A percentile compares a stretch with the other conserved stretches of the same genome.
phyloP scores from a whole-genome alignment of 2,113 vertebrate genomes.

The Aleadryas rufinucha region DNA sequence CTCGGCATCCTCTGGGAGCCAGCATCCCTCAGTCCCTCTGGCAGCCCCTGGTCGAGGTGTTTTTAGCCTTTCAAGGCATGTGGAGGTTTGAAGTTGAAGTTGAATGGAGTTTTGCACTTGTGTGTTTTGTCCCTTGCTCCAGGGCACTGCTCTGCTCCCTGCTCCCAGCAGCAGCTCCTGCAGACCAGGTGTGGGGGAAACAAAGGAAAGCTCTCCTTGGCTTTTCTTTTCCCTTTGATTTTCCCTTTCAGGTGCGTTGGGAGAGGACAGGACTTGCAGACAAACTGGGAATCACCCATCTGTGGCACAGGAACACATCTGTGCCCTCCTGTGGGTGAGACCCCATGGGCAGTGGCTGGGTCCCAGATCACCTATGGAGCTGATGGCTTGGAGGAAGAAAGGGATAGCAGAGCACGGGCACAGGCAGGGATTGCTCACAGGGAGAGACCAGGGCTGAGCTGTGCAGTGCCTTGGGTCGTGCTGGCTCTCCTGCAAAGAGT shows the following conservation, averaged over 20 bases:
- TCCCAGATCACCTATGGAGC: rapidly evolving
- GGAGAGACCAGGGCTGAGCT: not conserved
- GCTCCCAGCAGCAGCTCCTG: not conserved
- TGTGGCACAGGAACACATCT: rapidly evolving
- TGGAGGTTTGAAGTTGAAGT: too few species aligned
- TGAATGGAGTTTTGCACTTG: not conserved
- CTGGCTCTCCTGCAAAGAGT: not conserved
- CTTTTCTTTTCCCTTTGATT: not conserved
- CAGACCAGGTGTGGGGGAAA: not conserved
- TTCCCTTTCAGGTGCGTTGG: not conserved
- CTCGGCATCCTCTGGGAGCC: not conserved
- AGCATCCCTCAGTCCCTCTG: not conserved
- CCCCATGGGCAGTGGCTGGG: not conserved
- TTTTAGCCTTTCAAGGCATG: not conserved
- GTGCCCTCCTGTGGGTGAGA: not conserved
- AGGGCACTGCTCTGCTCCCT: not conserved
- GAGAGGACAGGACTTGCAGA: not conserved
- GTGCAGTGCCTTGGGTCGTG: rapidly evolving
- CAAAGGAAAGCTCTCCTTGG: not conserved
- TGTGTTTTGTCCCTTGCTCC: not conserved
- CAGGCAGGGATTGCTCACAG: not conserved
- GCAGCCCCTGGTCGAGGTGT: not conserved
- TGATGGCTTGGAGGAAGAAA: not conserved
- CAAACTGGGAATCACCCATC: not conserved
- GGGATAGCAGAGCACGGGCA: not conserved